Conservation (phyloP, 2,797 vertebrate species). For the Sebastes oblongus region DNA sequence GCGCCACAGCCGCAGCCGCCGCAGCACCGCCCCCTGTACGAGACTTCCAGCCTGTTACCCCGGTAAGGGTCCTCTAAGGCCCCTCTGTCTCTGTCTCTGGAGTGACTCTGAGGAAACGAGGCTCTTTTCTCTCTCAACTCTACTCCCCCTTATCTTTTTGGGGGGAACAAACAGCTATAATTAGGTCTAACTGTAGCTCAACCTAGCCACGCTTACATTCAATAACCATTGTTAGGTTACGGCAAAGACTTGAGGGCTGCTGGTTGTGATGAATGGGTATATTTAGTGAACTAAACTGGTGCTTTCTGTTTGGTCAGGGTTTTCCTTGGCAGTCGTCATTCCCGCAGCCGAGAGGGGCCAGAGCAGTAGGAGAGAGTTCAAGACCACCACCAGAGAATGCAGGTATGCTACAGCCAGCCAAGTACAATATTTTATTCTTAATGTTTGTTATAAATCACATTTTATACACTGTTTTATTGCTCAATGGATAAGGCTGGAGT, state of each 20-base stretch:
- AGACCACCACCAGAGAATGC: slow-evolving; percentile 88
- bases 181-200: slow-evolving; percentile 22
- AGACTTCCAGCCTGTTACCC: slow-evolving; percentile 87
- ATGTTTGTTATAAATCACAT: neutral
- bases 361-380: slow-evolving; percentile 82
- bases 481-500: neutral
- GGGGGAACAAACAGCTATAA: slow-evolving; percentile 23
- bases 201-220: slow-evolving; percentile 28
- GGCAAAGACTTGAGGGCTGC: slow-evolving; percentile 32
- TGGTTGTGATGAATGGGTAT: slow-evolving; percentile 4
- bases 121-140: slow-evolving; percentile 48
- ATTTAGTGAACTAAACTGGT: neutral
- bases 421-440: neutral
- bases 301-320: slow-evolving; percentile 74
- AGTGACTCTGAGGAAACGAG: slow-evolving; percentile 60
- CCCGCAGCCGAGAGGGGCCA: slow-evolving; percentile 84
- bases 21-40: slow-evolving; percentile 82
- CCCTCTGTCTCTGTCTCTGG: slow-evolving; percentile 64
- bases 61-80: slow-evolving; percentile 76
- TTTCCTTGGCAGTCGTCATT: slow-evolving; percentile 91
- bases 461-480: neutral
- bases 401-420: slow-evolving; percentile 75
- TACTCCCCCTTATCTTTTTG: slow-evolving; percentile 19
- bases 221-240: slow-evolving; percentile 8
- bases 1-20: slow-evolving; percentile 71